Evolutionary conservation across 2,113 vertebrate genomes (phyloP), one percentile per base, ranked within the genome.

Genomic region (Sapajus apella): DNA sequence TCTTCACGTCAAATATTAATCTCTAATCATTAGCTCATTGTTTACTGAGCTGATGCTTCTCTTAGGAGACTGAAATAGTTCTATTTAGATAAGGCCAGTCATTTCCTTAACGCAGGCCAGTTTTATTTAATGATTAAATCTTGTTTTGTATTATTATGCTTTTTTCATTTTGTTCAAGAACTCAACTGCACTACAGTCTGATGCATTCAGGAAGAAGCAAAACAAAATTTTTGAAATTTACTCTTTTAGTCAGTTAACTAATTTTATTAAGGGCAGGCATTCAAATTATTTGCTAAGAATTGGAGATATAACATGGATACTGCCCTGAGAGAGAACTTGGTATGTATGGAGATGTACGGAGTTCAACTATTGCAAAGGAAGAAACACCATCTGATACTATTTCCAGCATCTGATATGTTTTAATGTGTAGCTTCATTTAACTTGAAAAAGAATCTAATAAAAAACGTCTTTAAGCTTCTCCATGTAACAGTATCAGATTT

Each of bases 141-240:
- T 23, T 40, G 77, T 47, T 86, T 75, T 47, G 23, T 50, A 37
- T 86, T 12, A 56, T n/a, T 76, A 18, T 43, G 20, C 55, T n/a
- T 91, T 89, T 91, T 91, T 61, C 47, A 43, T 58, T 40, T 81
- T 91, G 11, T 76, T 93, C 52, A 52, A 52, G 25, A 92, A 87
- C 8, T 80, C 52, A 79, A 75, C 40, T 70, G 45, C 47, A 72
- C 32, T 84, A 52, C 8, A 94, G 50, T 12, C 58, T 87, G n/a
- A 66, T 75, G 5, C 8, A 43, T 58, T 89, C 80, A 75, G 35
- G 56, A 85, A 70, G 32, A 58, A 81, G 47, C 43, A 86, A 91
- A 91, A 52, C 23, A 61, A 84, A 61, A 20, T 23, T 50, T 66
- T 92, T 20, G 18, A 68, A 66, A 82, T 96, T 35, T 68, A 35